phyloP scores from a whole-genome alignment of 1,140 invertebrate species.

The Cotesia chilonis region DNA sequence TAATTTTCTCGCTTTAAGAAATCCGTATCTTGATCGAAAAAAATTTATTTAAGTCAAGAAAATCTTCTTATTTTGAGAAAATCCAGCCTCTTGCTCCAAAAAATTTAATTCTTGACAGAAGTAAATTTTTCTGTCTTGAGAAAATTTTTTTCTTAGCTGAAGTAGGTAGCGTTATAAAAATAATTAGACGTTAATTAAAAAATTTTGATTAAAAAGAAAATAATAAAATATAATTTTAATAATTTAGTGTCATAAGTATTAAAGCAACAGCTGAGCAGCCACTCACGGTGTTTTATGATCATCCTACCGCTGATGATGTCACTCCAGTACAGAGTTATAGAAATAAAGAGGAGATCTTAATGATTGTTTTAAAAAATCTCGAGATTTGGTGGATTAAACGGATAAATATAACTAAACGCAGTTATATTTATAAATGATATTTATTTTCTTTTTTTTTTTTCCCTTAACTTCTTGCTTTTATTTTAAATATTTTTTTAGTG shows the following conservation, averaged over 20 bases:
- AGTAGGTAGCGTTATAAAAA: too few relatives aligned
- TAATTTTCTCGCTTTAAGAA: too few relatives aligned
- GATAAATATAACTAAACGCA: not conserved
- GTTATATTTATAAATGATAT: not conserved
- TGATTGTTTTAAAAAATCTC: conserved; percentile 6
- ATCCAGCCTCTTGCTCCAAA: too few relatives aligned
- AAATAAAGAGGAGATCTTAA: not conserved
- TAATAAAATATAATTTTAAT: not conserved
- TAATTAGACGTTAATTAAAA: not conserved
- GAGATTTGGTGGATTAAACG: not conserved
- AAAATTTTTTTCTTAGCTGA: too few relatives aligned
- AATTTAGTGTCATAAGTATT: conserved; percentile 10
- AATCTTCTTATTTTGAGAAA: too few relatives aligned
- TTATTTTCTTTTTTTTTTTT: not conserved
- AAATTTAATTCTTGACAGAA: too few relatives aligned
- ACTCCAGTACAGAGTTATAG: not conserved
- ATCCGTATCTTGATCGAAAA: too few relatives aligned
- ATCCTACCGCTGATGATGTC: conserved; percentile 18
- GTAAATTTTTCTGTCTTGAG: too few relatives aligned
- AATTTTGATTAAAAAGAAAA: not conserved
- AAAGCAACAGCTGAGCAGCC: conserved; percentile 1
- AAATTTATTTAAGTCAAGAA: too few relatives aligned
- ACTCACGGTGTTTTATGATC: conserved; percentile 21
- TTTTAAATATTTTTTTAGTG: not conserved
- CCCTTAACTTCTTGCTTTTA: not conserved